These are phyloP conservation scores for Autographa pulchrina DNA, from an alignment of 2,888 invertebrate species.

Conservation along the genomic window DNA sequence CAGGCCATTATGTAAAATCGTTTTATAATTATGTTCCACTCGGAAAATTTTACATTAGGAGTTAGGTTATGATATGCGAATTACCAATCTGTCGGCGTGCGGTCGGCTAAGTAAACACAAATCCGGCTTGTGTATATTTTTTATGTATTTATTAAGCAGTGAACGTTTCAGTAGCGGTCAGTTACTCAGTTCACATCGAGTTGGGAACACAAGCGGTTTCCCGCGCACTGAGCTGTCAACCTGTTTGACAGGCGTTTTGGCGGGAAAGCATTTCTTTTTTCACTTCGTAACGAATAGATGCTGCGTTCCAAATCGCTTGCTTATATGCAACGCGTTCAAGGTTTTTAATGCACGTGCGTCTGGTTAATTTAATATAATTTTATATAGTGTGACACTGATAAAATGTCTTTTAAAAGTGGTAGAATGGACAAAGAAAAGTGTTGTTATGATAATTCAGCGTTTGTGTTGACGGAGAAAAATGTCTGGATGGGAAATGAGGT, in stretches of 20 bases:
- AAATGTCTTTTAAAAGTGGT: constrained; percentile 54
- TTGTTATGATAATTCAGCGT: constrained; percentile 81
- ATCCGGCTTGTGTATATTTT: constrained; percentile 30
- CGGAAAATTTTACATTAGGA: constrained; percentile 42
- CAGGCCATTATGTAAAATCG: constrained; percentile 36
- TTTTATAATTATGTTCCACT: constrained; percentile 35
- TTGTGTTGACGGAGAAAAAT: constrained; percentile 80
- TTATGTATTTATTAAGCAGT: constrained; percentile 73
- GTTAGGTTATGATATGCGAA: constrained; percentile 17
- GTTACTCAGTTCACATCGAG: constrained; percentile 66
- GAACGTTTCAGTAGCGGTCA: constrained; percentile 66
- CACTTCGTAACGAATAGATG: constrained; percentile 32
- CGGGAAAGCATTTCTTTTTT: constrained; percentile 66
- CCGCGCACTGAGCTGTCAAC: constrained; percentile 69
- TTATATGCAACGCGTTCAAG: constrained; percentile 61
- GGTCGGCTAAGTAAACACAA: constrained; percentile 32
- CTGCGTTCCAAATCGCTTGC: constrained; percentile 51
- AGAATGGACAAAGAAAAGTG: constrained; percentile 70
- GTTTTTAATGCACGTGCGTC: constrained; percentile 58
- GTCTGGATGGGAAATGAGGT: constrained; percentile 70
- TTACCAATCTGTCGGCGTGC: constrained; percentile 16
- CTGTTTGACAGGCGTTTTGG: constrained; percentile 65
- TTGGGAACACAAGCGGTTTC: constrained; percentile 65
- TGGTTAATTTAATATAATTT: constrained; percentile 32
- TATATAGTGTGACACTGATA: constrained; percentile 44